Base-by-base conservation (phyloP, 2,888 invertebrate species). In the Brachyptera risi region DNA sequence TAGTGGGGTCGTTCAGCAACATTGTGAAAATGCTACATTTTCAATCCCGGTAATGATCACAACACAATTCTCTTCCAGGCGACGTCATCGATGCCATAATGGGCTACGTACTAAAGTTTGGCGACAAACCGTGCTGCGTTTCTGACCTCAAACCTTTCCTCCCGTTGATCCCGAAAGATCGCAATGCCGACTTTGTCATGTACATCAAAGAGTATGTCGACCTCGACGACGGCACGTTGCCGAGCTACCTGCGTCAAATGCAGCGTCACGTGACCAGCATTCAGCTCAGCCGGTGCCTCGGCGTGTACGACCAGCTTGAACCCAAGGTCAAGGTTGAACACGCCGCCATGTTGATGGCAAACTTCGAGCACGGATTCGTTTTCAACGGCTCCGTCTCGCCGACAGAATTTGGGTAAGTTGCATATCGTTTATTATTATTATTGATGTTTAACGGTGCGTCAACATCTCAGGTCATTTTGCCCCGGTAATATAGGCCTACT, bases 101-200 rank as follows among this genome's bases (percentile, higher is more conserved):
- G 63, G 85, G 88, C 68, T 96, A 94, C 76, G 89, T 91, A 67
- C 72, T 79, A 44, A 80, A 83, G 67, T 96, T 96, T 75, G 94
- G 94, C 1, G 85, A 89, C 69, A 93, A 93, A 71, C 85, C 88
- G 0, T 93, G 93, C 74, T 91, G 91, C 63, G 90, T 92, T 63
- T 83, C 86, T 7, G 96, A 97, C 73, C 78, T 96, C 56, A 83
- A 85, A 63, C 78, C 86, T 3, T 95, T 90, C 74, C 73, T 94
- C 50, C 77, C 82, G 44, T 79, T 90, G 65, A 82, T 88, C 4
- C 77, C 80, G 38, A 79, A 82, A 9, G 82, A 85, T 64, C 80
- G 84, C 64, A 76, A 80, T 51, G 58, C 27, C 19, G 60, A 65
- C 2, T 67, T 71, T 37, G 58, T 69, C 42, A 65, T 67, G 24